Evolutionary conservation across 2,888 invertebrate genomes (phyloP), one percentile per base, ranked within the genome.

Genomic region (Yponomeuta evonymella): DNA sequence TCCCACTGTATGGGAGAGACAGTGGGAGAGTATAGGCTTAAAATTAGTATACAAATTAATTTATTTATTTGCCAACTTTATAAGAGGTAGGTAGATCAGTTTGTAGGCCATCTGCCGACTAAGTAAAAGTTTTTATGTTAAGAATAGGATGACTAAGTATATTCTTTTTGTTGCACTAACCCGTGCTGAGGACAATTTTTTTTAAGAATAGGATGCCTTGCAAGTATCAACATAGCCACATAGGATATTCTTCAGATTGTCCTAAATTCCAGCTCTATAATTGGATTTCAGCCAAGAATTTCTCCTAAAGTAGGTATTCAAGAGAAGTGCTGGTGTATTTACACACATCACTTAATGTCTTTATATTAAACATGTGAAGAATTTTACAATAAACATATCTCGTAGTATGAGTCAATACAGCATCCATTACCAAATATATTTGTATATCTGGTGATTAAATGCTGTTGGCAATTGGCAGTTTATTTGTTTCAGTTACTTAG

Each of bases 201-300:
- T 23, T 23, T 23, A 23, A 23, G 23, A 23, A 23, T 23, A 23
- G 10, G 29, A 64, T 64, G 64, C 12, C 29, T 65, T 65, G 65
- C 12, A 10, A 8, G 1, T 64, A 29, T 33, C 12, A 30, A 29
- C 29, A 10, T 29, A 65, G 65, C 29, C 29, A 23, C n/a, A 10
- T 65, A 69, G 15, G 29, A 68, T 69, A 74, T 73, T 68, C 62
- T 73, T 71, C 63, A 58, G 63, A 75, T 74, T 75, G 79, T 76
- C 79, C 80, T 78, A 79, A 80, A 81, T 82, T 74, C 74, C 15
- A 12, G 51, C 12, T 58, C 51, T 58, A 58, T 12, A 58, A 15
- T 58, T 58, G 51, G 51, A 15, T 58, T 15, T 58, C 51, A 2
- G 51, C 51, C 51, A 58, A 58, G 15, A 58, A 58, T 58, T 12